Evolutionary conservation across 1,140 invertebrate genomes (phyloP).

Genomic region (Bactericera cockerelli): DNA sequence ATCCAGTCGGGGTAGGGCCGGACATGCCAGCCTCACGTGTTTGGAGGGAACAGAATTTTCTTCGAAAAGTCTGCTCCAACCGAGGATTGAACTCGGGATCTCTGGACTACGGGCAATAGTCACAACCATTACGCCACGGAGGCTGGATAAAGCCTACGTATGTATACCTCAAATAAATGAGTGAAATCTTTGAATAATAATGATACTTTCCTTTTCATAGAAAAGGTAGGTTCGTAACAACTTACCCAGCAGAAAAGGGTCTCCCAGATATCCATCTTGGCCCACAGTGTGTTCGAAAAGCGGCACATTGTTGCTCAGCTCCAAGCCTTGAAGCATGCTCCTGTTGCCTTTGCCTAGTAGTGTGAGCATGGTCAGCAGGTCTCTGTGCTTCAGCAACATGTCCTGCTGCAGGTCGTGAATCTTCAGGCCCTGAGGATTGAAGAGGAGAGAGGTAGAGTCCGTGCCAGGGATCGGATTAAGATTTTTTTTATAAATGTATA

Average conservation of each 20-base stretch:
- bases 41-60: too few relatives aligned
- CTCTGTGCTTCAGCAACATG: constrained; percentile 51
- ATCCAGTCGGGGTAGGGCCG: too few relatives aligned
- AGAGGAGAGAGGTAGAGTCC: constrained; percentile 13
- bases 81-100: too few relatives aligned
- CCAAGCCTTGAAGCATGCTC: background rate
- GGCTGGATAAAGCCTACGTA: too few relatives aligned
- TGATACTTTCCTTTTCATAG: too few relatives aligned
- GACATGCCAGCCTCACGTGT: too few relatives aligned
- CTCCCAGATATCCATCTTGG: constrained; percentile 38
- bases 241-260: constrained; percentile 45
- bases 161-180: too few relatives aligned
- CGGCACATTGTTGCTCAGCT: constrained; percentile 35
- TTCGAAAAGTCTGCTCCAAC: too few relatives aligned
- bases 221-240: too few relatives aligned
- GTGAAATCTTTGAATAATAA: too few relatives aligned
- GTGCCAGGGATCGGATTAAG: background rate
- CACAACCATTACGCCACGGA: too few relatives aligned
- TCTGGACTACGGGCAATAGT: too few relatives aligned
- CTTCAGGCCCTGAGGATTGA: constrained; percentile 40
- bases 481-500: constrained; percentile 6
- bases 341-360: constrained; percentile 28
- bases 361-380: constrained; percentile 41
- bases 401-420: constrained; percentile 56
- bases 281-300: constrained; percentile 36